A percentile compares a stretch with the other conserved stretches of the same genome.
phyloP scores from a whole-genome alignment of 2,113 vertebrate species.

The Irena cyanogastra region DNA sequence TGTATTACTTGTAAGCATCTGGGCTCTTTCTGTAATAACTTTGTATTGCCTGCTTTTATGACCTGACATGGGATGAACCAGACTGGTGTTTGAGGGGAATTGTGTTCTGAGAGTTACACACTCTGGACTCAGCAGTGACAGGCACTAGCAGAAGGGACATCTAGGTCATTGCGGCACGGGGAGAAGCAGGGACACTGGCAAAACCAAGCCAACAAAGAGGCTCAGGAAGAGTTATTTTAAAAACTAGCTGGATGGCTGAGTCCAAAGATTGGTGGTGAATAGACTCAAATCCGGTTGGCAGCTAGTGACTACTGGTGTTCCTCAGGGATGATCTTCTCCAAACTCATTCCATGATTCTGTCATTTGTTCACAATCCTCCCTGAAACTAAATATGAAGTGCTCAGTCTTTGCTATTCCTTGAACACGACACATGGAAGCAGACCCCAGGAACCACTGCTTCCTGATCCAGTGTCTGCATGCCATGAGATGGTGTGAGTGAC shows the following conservation, averaged over 20 bases:
- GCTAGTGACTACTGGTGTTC: neutral
- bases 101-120: neutral
- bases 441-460: rapidly evolving
- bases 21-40: neutral
- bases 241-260: neutral
- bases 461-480: neutral
- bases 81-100: neutral
- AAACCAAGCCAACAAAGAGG: neutral
- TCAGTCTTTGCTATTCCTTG: neutral
- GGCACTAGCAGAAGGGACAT: neutral
- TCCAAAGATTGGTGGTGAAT: neutral
- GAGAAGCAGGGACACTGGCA: neutral
- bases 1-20: neutral
- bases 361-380: neutral
- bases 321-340: neutral
- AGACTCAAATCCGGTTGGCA: neutral
- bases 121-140: neutral
- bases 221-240: neutral
- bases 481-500: neutral
- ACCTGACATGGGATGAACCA: neutral
- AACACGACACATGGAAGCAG: rapidly evolving
- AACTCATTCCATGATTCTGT: neutral
- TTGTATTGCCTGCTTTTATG: neutral
- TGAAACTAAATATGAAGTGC: neutral
- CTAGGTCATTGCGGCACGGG: rapidly evolving